phyloP scores from a whole-genome alignment of 2,113 vertebrate species.

The Cisticola juncidis region DNA sequence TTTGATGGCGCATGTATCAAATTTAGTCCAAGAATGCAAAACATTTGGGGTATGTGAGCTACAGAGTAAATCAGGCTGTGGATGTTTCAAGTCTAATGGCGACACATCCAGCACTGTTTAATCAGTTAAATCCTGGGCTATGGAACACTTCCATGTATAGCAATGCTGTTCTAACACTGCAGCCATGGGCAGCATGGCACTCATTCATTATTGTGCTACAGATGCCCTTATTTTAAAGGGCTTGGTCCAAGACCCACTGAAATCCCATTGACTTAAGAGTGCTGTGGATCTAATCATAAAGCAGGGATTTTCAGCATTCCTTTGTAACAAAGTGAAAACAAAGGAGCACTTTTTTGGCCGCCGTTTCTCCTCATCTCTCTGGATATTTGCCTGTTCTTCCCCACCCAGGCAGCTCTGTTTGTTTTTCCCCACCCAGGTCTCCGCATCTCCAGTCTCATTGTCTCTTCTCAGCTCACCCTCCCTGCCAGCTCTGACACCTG shows the following conservation, averaged over 20 bases:
- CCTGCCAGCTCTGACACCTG: conserved; percentile 20
- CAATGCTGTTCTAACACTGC: conserved; percentile 2
- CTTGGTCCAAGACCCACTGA: neutral
- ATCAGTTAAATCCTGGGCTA: conserved; percentile 50
- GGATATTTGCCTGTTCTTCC: conserved; percentile 26
- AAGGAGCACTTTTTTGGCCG: conserved; percentile 15
- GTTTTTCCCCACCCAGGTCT: conserved; percentile 29
- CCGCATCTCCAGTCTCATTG: neutral
- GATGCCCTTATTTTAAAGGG: neutral
- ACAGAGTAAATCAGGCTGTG: conserved; percentile 21
- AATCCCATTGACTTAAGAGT: neutral
- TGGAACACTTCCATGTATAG: conserved; percentile 68
- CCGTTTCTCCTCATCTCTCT: conserved; percentile 26
- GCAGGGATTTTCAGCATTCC: conserved; percentile 31
- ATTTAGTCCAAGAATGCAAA: conserved; percentile 55
- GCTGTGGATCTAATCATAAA: neutral
- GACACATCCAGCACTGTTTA: conserved; percentile 42
- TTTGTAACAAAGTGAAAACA: neutral
- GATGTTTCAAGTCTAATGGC: conserved; percentile 13
- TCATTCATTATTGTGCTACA: neutral
- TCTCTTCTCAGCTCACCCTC: neutral
- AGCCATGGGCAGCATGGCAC: neutral
- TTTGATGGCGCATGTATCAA: conserved; percentile 9
- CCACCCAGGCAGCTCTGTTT: conserved; percentile 43
- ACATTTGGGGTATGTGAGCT: conserved; percentile 31